phyloP scores from a whole-genome alignment of 2,113 vertebrate genomes.

The Anhinga anhinga region DNA sequence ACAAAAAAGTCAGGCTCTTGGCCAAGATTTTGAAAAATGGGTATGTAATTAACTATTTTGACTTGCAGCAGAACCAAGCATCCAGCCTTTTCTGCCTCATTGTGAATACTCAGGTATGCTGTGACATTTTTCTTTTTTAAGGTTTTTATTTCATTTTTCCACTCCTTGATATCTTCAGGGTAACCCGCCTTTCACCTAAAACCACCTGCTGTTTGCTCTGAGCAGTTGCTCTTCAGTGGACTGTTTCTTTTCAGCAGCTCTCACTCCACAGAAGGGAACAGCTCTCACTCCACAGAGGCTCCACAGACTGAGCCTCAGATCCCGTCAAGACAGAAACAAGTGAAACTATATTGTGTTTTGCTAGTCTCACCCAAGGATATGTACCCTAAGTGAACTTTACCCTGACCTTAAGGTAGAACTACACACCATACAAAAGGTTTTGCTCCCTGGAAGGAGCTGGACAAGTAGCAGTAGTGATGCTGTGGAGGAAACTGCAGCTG shows the following conservation, averaged over 20 bases:
- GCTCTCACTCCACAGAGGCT: not conserved
- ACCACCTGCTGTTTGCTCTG: not conserved
- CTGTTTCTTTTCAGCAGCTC: not conserved
- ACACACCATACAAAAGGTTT: not conserved
- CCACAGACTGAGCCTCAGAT: not conserved
- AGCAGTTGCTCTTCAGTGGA: not conserved
- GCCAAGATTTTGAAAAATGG: not conserved
- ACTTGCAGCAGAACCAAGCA: not conserved
- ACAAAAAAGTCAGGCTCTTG: not conserved
- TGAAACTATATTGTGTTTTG: not conserved
- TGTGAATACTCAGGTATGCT: not conserved
- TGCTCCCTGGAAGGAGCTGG: not conserved
- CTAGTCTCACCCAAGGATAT: not conserved
- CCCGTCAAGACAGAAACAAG: not conserved
- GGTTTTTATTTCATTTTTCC: not conserved
- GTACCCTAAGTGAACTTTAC: not conserved
- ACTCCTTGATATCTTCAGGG: not conserved
- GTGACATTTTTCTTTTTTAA: not conserved
- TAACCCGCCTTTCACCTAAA: not conserved
- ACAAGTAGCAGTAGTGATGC: not conserved
- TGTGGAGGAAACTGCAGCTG: not conserved
- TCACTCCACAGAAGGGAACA: not conserved
- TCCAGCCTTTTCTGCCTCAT: not conserved
- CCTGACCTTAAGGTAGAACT: not conserved
- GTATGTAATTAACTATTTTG: not conserved